phyloP scores from a whole-genome alignment of 64 coral and sea anemone species.

The Pachyseris speciosa region DNA sequence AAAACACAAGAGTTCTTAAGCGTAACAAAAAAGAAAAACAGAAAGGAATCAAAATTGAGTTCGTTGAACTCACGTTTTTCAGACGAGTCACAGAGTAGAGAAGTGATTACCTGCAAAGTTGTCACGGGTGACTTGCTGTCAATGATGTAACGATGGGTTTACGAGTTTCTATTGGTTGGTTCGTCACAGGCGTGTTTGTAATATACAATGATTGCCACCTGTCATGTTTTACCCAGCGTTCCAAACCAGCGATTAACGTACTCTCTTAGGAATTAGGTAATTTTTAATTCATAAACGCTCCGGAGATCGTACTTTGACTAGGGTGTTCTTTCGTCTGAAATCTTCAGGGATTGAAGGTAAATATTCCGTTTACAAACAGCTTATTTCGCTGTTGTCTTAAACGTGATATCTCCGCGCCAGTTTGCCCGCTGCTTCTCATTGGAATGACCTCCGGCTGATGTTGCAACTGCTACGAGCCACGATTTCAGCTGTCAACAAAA shows the following conservation, averaged over 20 bases:
- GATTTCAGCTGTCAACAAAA: constrained; percentile 31
- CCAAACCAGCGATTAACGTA: constrained; percentile 65
- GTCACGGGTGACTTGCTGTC: constrained; percentile 43
- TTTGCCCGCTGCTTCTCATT: not conserved
- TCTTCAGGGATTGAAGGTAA: constrained; percentile 15
- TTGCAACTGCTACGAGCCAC: not conserved
- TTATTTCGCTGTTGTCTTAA: not conserved
- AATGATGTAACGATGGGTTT: constrained; percentile 38
- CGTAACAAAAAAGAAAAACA: not conserved
- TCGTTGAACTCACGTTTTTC: not conserved
- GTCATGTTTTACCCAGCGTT: constrained; percentile 42
- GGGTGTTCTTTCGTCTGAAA: constrained; percentile 45
- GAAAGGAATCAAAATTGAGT: not conserved
- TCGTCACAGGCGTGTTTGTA: not conserved
- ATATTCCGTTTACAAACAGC: not conserved
- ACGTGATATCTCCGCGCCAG: not conserved
- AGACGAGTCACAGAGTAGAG: not conserved
- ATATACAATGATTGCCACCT: constrained; percentile 50
- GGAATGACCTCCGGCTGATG: not conserved
- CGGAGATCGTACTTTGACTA: constrained; percentile 60
- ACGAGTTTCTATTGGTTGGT: not conserved
- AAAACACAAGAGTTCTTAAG: not conserved
- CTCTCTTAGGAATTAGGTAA: constrained; percentile 83
- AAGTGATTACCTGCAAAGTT: constrained; percentile 9
- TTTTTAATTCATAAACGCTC: constrained; percentile 87